phyloP scores from a whole-genome alignment of 2,113 vertebrate genomes.

The Seriola rivoliana region DNA sequence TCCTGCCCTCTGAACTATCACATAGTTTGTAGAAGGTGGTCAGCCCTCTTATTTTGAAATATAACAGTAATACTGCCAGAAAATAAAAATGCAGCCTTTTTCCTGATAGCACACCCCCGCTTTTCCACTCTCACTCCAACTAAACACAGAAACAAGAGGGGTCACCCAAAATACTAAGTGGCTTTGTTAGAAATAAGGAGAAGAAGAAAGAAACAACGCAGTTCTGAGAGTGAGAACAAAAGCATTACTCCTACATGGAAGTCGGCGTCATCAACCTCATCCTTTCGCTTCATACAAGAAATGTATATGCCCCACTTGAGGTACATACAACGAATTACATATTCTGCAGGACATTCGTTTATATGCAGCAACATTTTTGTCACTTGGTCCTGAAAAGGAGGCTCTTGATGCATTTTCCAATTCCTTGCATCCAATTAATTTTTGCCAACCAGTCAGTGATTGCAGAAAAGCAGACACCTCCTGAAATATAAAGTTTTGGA shows the following conservation, averaged over 20 bases:
- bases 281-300: background rate
- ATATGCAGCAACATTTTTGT: background rate
- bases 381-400: background rate
- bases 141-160: background rate
- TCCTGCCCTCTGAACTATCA: conserved; percentile 3
- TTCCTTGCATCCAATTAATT: background rate
- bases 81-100: background rate
- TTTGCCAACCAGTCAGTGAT: background rate
- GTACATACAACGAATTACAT: background rate
- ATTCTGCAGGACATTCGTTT: background rate
- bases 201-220: background rate
- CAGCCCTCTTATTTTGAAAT: too few species aligned
- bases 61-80: background rate
- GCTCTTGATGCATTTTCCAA: background rate
- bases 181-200: background rate
- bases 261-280: background rate
- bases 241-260: background rate
- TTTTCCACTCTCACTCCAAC: background rate
- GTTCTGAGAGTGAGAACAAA: background rate
- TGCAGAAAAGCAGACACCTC: background rate
- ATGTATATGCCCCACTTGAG: background rate
- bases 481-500: background rate
- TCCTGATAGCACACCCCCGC: background rate
- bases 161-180: background rate
- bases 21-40: background rate